Evolutionary conservation across 2,797 vertebrate genomes (phyloP).

Genomic region (Brotula barbata): DNA sequence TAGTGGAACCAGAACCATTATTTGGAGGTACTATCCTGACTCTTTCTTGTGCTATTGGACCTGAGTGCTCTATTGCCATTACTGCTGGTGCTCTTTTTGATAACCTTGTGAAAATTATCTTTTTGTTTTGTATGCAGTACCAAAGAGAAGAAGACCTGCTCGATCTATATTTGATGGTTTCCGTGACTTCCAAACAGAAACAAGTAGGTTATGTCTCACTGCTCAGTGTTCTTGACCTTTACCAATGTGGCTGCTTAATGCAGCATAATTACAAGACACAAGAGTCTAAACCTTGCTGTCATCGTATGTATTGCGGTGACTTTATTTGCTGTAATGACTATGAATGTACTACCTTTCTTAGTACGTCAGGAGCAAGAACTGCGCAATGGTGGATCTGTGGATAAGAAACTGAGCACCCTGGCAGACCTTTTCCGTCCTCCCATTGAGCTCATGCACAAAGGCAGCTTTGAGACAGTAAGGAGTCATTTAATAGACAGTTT

Average conservation of each 20-base stretch:
- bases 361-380: slow-evolving; percentile 99
- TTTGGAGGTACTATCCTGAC: slow-evolving; percentile 85
- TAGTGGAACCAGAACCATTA: slow-evolving; percentile 96
- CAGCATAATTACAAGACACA: neutral
- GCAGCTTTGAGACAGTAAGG: slow-evolving; percentile 98
- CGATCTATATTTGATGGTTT: slow-evolving; percentile 99
- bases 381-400: slow-evolving; percentile 93
- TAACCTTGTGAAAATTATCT: neutral
- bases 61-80: neutral
- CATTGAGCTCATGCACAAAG: slow-evolving; percentile 99
- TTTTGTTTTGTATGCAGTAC: slow-evolving; percentile 77
- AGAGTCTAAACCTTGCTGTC: slow-evolving; percentile 7
- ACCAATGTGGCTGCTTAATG: neutral
- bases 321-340: slow-evolving; percentile 10
- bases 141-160: slow-evolving; percentile 94
- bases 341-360: slow-evolving; percentile 59
- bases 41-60: neutral
- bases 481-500: slow-evolving; percentile 40
- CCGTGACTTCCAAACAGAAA: slow-evolving; percentile 98
- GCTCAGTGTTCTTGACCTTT: neutral
- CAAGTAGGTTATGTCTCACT: slow-evolving; percentile 72
- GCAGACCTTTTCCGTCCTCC: slow-evolving; percentile 98
- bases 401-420: slow-evolving; percentile 98
- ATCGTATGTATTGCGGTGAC: neutral
- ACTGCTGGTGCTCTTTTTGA: neutral